Percentiles rank a stretch among this genome's conserved stretches.
Evolutionary conservation across 2,888 invertebrate species (phyloP).

Genomic region (Cacoxenus indagator): DNA sequence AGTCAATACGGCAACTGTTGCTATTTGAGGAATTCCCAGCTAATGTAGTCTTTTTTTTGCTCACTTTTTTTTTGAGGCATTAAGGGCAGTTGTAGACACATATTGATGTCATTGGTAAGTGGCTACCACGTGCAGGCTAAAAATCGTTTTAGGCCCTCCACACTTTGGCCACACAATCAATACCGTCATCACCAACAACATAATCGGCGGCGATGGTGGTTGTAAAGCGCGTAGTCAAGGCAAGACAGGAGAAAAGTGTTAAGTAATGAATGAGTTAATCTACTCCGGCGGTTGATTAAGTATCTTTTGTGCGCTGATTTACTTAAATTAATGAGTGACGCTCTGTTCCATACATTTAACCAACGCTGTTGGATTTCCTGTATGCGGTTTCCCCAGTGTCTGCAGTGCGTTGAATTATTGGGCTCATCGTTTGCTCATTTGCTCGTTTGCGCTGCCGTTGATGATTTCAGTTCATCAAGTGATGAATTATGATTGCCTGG

Average conservation of each 20-base stretch:
- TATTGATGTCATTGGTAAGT: constrained; percentile 4
- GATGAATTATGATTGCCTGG: constrained; percentile 12
- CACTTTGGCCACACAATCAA: constrained; percentile 62
- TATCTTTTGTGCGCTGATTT: constrained; percentile 51
- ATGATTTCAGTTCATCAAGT: not conserved
- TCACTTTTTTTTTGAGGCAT: no score
- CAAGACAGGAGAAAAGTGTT: constrained; percentile 52
- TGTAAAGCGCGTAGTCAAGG: constrained; percentile 25
- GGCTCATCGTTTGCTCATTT: not conserved
- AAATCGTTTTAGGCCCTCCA: constrained; percentile 25
- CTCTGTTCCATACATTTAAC: constrained; percentile 1
- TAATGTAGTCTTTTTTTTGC: not conserved
- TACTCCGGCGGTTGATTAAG: constrained; percentile 64
- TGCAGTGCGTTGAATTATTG: not conserved
- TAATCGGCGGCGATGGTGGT: not conserved
- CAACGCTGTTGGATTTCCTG: constrained; percentile 4
- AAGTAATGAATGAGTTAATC: constrained; percentile 70
- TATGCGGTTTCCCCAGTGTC: not conserved
- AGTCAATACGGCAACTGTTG: constrained; percentile 1
- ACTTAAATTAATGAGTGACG: constrained; percentile 23
- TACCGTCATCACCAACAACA: constrained; percentile 52
- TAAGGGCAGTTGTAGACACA: not conserved
- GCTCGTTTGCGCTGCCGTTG: not conserved
- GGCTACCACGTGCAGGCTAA: not conserved
- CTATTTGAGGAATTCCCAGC: constrained; percentile 8